Percentiles rank a stretch among this genome's conserved stretches.
Evolutionary conservation across 1,140 invertebrate genomes (phyloP).

Genomic region (Drosophila truncata): DNA sequence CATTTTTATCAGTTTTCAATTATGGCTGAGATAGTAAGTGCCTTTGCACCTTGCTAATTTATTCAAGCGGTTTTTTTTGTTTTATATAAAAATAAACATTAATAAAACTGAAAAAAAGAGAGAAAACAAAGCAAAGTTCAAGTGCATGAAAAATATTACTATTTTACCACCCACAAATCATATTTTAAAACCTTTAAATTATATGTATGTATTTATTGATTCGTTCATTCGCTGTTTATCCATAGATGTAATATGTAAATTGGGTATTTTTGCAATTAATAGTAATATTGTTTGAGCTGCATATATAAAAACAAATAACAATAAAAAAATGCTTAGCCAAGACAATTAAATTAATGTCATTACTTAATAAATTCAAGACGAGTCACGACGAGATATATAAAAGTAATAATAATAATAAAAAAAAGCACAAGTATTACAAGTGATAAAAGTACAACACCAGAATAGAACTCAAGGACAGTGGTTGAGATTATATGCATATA

Average conservation of each 20-base stretch:
- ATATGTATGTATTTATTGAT: slow-evolving; percentile 18
- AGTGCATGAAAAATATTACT: not conserved
- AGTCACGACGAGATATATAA: slow-evolving; percentile 3
- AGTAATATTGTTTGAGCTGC: slow-evolving; percentile 69
- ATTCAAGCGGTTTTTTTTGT: not conserved
- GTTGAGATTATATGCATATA: not conserved
- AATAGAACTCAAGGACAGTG: slow-evolving; percentile 34
- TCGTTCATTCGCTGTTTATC: slow-evolving; percentile 41
- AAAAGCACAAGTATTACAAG: slow-evolving; percentile 4
- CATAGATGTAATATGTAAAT: slow-evolving; percentile 40
- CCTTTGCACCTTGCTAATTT: not conserved
- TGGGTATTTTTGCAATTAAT: slow-evolving; percentile 42
- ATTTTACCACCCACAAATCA: not conserved
- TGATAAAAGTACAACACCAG: slow-evolving; percentile 64
- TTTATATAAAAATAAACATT: not conserved
- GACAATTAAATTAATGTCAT: slow-evolving; percentile 41
- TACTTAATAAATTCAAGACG: slow-evolving; percentile 39
- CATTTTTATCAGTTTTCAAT: slow-evolving; percentile 1
- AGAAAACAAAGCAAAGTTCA: not conserved
- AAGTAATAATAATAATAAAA: slow-evolving; percentile 9
- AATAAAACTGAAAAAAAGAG: not conserved
- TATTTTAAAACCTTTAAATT: not conserved
- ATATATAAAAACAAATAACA: slow-evolving; percentile 81
- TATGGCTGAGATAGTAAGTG: not conserved
- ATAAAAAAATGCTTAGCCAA: slow-evolving; percentile 68